A percentile compares a stretch with the other conserved stretches of the same genome.
These are phyloP conservation scores for Spisula solida DNA, from an alignment of 2,888 invertebrate genomes.

Conservation along the genomic window DNA sequence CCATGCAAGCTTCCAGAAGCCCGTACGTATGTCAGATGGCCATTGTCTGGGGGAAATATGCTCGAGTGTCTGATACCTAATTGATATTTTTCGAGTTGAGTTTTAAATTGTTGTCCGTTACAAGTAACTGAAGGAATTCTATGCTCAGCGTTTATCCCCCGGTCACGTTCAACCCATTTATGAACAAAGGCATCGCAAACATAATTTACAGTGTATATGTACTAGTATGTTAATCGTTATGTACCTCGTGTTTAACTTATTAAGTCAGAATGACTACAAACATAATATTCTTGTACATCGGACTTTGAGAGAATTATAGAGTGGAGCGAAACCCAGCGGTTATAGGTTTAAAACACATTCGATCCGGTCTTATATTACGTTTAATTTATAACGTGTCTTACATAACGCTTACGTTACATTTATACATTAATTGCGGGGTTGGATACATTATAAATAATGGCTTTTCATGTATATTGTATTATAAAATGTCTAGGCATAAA, in stretches of 20 bases:
- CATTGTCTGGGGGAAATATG: no score
- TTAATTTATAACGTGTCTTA: conserved; percentile 6
- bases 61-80: no score
- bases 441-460: not conserved
- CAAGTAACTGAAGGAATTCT: no score
- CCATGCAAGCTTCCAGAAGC: no score
- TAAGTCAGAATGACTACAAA: not conserved
- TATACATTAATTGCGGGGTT: not conserved
- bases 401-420: conserved; percentile 6
- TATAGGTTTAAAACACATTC: not conserved
- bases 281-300: not conserved
- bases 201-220: no score
- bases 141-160: no score
- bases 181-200: no score
- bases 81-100: no score
- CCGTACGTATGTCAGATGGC: no score
- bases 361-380: not conserved
- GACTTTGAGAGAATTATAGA: not conserved
- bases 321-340: not conserved
- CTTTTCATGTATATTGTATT: not conserved
- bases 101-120: no score
- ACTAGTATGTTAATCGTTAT: no score
- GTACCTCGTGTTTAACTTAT: not conserved
- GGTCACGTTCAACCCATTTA: no score
- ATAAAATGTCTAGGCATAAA: not conserved